These are phyloP conservation scores for Periophthalmus magnuspinnatus DNA, from an alignment of 2,797 vertebrate species.

Conservation along the genomic window DNA sequence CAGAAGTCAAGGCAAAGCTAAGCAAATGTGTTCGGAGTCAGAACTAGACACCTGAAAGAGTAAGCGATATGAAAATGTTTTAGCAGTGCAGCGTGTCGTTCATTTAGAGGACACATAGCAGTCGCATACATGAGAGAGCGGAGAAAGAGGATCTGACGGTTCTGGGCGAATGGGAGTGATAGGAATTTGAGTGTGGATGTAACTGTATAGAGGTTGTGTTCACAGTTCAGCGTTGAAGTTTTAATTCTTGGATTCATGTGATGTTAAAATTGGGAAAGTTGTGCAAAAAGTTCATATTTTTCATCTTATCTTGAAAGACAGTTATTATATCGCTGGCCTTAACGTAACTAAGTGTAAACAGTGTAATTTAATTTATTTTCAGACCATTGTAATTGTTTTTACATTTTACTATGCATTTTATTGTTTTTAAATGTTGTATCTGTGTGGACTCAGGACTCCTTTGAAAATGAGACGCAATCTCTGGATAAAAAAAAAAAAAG, in stretches of 20 bases:
- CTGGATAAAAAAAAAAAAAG: too few species aligned
- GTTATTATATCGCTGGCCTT: too few species aligned
- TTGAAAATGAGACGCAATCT: too few species aligned
- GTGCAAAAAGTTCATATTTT: too few species aligned
- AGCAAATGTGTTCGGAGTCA: not conserved
- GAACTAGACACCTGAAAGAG: slow-evolving; percentile 15
- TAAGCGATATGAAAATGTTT: slow-evolving; percentile 33
- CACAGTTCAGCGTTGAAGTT: not conserved
- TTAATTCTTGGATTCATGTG: not conserved
- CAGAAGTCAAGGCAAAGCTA: slow-evolving; percentile 23
- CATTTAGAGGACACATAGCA: slow-evolving; percentile 9
- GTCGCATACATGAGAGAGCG: not conserved
- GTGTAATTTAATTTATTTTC: too few species aligned
- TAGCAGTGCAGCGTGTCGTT: slow-evolving; percentile 32
- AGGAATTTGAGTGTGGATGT: not conserved
- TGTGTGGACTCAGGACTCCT: too few species aligned
- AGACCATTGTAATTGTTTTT: too few species aligned
- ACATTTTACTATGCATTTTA: too few species aligned
- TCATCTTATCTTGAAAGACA: too few species aligned
- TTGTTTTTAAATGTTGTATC: too few species aligned
- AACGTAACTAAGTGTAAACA: too few species aligned
- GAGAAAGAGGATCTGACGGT: not conserved
- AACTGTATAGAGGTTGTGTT: not conserved
- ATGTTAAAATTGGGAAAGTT: not conserved
- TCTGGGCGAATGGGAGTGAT: not conserved